Evolutionary conservation across 2,888 invertebrate species (phyloP), one percentile per base, ranked within the genome.

Genomic region (Dione vanillae): DNA sequence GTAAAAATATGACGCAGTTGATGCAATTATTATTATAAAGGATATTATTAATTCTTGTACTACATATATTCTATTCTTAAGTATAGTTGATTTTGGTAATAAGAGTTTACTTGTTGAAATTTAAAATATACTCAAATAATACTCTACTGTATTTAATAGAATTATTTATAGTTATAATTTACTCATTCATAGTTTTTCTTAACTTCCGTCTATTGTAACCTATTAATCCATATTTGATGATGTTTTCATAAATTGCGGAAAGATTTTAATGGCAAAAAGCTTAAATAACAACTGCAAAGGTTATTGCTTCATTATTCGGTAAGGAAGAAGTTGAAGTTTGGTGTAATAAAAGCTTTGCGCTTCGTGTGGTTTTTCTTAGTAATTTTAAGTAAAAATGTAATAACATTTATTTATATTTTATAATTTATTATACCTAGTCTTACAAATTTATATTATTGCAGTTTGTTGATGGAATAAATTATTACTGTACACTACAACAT

Each of bases 381-480:
- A 37, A 16, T 56, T 37, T 2, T 40, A 27, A 27, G 5, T 27
- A 27, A 27, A 27, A 27, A 27, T 27, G 27, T 27, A 2, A 27
- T 5, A 27, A 27, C 6, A n/a, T 37, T n/a, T 54, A 37, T 54
- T 54, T 1, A 35, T 16, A n/a, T 37, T 10, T 40, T 56, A 37
- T 11, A 12, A 35, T 43, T 8, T 3, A 43, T 14, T 20, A 16
- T 16, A 12, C 19, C 9, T 49, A 11, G 11, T 61, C 43, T 45
- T 16, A n/a, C n/a, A 61, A 19, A 64, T 11, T 43, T 41, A 49
- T 69, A 56, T 54, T 62, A 68, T 69, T 56, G 20, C 20, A 64
- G 64, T 69, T 69, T 69, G 62, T 69, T 69, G 69, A 69, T 20
- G 64, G 56, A 69, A 69, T 69, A 69, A 69, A 69, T 64, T 54